These are phyloP conservation scores for Heliocidaris erythrogramma DNA, from an alignment of 35 echinoderm and acorn worm genomes.

Conservation along the genomic window DNA sequence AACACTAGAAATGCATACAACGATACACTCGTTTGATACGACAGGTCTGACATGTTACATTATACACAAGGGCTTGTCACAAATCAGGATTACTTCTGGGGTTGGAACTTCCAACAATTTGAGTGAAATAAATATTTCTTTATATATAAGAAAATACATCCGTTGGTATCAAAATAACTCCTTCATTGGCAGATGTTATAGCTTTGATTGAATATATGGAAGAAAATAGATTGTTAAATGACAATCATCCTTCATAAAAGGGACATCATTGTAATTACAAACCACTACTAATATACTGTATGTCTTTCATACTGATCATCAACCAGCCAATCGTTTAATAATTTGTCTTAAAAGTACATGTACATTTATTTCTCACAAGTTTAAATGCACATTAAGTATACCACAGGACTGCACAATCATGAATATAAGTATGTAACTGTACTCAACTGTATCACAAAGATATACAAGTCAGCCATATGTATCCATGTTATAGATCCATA, in stretches of 20 bases:
- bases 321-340: background rate
- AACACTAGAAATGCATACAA: too few species aligned
- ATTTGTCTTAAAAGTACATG: too few species aligned
- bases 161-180: background rate
- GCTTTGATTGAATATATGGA: background rate
- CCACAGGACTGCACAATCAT: background rate
- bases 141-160: background rate
- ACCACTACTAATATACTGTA: background rate
- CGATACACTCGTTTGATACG: too few species aligned
- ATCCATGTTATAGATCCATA: background rate
- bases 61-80: background rate
- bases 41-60: too few species aligned
- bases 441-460: background rate
- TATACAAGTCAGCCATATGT: background rate
- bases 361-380: background rate
- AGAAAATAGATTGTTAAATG: conserved; percentile 4
- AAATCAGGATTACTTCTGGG: background rate
- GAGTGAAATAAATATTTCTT: background rate
- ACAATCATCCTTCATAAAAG: background rate
- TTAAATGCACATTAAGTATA: background rate
- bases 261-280: background rate
- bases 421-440: background rate
- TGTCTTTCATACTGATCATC: background rate
- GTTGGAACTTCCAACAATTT: background rate
- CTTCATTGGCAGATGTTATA: background rate